Base-by-base conservation (phyloP, 2,113 vertebrate genomes). In the Brachyistius frenatus region DNA sequence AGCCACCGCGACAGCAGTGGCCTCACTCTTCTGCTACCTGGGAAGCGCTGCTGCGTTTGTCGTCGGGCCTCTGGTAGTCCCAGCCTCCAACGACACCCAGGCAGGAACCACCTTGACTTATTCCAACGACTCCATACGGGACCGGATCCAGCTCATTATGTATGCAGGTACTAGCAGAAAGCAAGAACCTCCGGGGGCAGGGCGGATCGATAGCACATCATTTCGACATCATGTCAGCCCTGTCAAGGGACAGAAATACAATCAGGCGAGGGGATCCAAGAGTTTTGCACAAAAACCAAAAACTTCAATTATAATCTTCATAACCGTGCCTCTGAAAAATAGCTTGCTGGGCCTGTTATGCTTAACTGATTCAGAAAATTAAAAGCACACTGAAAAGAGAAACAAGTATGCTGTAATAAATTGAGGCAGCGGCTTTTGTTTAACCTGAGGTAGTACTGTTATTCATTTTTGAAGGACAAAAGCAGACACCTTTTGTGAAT, bases 1-100 rank as follows among this genome's bases (percentile, higher is more conserved):
- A 49, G 97, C 98, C 73, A 99, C 98, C 0, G 98, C 98, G 13
- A 99, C 98, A 0, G 98, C 98, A 0, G 95, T 99, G 2, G 98
- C 97, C 0, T 96, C 97, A 0, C 94, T 99, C 90, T 93, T 98
- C 78, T 95, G 66, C 62, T 98, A 97, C 75, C 94, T 99, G 7
- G 98, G 98, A 0, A 93, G 93, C 0, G 97, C 98, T 0, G 94
- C 93, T 0, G 96, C 98, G 0, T 99, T 98, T 68, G 71, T 99
- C 2, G 93, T 98, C 10, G 98, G 98, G 6, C 98, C 98, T 1
- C 93, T 99, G 39, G 82, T 97, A 1, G 98, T 99, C 52, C 98
- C 98, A 0, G 93, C 97, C 15, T 97, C 97, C 56, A 99, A 99
- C 1, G 92, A 94, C 46, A 96, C 96, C 0, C 86, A 91, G 0